phyloP scores from a whole-genome alignment of 2,888 invertebrate species.

The Zaprionus lineosus region DNA sequence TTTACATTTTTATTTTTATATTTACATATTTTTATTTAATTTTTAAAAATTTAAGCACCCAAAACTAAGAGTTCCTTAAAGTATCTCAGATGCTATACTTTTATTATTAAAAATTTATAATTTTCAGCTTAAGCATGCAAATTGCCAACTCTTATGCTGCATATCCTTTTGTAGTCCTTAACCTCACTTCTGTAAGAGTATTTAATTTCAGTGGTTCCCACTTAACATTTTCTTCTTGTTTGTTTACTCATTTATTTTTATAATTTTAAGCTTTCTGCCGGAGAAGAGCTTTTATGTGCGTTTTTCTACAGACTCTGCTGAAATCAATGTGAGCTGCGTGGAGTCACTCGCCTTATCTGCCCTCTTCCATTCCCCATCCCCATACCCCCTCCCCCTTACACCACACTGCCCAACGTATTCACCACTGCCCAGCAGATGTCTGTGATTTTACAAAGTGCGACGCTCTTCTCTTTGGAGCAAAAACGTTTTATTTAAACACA shows the following conservation, averaged over 20 bases:
- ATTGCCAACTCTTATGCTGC: no score
- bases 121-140: no score
- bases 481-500: conserved; percentile 71
- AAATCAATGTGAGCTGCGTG: conserved; percentile 63
- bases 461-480: conserved; percentile 56
- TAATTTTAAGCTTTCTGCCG: conserved; percentile 53
- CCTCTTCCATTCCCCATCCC: neutral
- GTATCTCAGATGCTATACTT: no score
- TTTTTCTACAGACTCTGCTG: conserved; percentile 56
- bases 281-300: conserved; percentile 60
- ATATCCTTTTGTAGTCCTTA: no score
- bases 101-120: no score
- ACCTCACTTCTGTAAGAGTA: conserved; percentile 17
- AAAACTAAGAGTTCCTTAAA: no score
- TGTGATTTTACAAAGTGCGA: conserved; percentile 68
- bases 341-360: conserved; percentile 31
- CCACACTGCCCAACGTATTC: conserved; percentile 1
- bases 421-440: conserved; percentile 37
- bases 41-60: no score
- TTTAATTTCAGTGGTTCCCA: neutral
- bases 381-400: neutral
- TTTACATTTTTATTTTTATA: no score
- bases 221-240: neutral
- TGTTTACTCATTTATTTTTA: conserved; percentile 10
- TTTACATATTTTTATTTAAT: no score